Conservation (phyloP, 2,113 vertebrate genomes). For the Scatophagus argus region DNA sequence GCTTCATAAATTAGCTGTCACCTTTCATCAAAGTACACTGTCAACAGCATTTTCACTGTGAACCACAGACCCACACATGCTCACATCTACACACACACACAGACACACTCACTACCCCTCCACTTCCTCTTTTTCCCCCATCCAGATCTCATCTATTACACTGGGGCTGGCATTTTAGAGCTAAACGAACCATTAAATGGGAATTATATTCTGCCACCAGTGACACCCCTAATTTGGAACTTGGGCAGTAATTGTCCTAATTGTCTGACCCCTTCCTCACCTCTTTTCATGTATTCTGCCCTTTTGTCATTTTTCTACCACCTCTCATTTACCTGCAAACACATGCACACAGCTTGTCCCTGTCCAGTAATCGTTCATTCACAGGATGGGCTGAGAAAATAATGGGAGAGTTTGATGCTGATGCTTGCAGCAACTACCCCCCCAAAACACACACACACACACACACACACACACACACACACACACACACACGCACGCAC, state of each 20-base stretch:
- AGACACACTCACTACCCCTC: slow-evolving; percentile 28
- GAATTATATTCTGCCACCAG: slow-evolving; percentile 78
- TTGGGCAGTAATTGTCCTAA: slow-evolving; percentile 77
- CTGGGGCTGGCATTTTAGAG: slow-evolving; percentile 66
- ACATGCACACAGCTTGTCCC: neutral
- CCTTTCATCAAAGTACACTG: slow-evolving; percentile 80
- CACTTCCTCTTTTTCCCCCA: slow-evolving; percentile 32
- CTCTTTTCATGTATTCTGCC: slow-evolving; percentile 25
- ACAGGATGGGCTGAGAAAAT: slow-evolving; percentile 8
- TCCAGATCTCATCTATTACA: slow-evolving; percentile 69
- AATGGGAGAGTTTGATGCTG: slow-evolving; percentile 29
- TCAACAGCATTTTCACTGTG: slow-evolving; percentile 67
- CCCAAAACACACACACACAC: too few relatives aligned
- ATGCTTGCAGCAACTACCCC: slow-evolving; percentile 28
- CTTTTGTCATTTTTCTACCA: slow-evolving; percentile 31
- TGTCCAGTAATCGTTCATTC: neutral
- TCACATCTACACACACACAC: slow-evolving; percentile 7
- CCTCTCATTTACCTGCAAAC: slow-evolving; percentile 12
- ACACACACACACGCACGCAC: too few relatives aligned
- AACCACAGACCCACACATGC: slow-evolving; percentile 15
- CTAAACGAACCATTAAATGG: slow-evolving; percentile 83
- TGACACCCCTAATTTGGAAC: slow-evolving; percentile 78
- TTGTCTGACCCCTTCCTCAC: slow-evolving; percentile 67
- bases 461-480: too few relatives aligned
- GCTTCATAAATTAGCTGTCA: slow-evolving; percentile 85